Evolutionary conservation across 2,888 invertebrate genomes (phyloP).

Genomic region (Leptopilina myrica): DNA sequence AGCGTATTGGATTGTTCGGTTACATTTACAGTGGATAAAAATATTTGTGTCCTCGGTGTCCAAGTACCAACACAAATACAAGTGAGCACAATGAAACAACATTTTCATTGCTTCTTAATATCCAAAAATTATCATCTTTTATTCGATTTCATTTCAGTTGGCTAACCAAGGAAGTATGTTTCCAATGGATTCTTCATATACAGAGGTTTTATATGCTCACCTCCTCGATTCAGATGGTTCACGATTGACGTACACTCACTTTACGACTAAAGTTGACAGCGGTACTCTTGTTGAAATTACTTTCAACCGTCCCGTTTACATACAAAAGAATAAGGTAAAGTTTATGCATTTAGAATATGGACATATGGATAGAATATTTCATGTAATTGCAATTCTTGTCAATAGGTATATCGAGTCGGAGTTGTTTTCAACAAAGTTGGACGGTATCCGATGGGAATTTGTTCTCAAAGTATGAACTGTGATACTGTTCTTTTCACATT

Average conservation of each 20-base stretch:
- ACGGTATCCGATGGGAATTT: slow-evolving; percentile 88
- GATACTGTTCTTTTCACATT: slow-evolving; percentile 87
- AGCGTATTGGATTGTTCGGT: slow-evolving; percentile 87
- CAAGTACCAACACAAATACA: slow-evolving; percentile 86
- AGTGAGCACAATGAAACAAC: slow-evolving; percentile 1
- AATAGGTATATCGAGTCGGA: slow-evolving; percentile 87
- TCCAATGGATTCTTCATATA: slow-evolving; percentile 77
- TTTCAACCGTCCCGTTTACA: slow-evolving; percentile 88
- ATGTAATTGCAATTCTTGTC: not conserved
- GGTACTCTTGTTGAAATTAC: slow-evolving; percentile 87
- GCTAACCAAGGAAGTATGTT: slow-evolving; percentile 24
- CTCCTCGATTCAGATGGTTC: slow-evolving; percentile 88
- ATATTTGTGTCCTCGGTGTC: slow-evolving; percentile 86
- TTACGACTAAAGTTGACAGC: slow-evolving; percentile 86
- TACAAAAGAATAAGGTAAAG: slow-evolving; percentile 84
- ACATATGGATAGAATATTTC: no score
- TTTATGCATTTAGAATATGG: not conserved
- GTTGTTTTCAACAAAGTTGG: slow-evolving; percentile 90
- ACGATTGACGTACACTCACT: slow-evolving; percentile 89
- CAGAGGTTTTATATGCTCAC: slow-evolving; percentile 89
- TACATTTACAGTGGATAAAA: slow-evolving; percentile 88
- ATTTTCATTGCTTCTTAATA: not conserved
- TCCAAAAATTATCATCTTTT: not conserved
- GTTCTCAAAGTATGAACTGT: slow-evolving; percentile 82
- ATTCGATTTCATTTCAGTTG: slow-evolving; percentile 50